Conservation (phyloP, 2,888 invertebrate genomes). For the Protophormia terraenovae region DNA sequence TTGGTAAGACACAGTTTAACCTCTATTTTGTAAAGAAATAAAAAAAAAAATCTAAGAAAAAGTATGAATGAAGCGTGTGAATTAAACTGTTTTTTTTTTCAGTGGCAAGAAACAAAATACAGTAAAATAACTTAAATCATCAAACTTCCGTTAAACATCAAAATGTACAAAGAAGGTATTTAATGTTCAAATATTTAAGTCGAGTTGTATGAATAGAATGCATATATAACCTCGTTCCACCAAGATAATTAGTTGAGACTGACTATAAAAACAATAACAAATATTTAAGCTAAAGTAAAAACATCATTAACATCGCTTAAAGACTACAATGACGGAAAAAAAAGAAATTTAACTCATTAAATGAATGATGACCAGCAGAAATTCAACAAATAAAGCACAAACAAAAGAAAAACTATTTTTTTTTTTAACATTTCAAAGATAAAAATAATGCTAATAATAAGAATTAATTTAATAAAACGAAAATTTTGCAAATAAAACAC, state of each 20-base stretch:
- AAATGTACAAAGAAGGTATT: constrained; percentile 10
- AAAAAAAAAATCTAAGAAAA: not conserved
- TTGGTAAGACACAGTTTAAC: constrained; percentile 44
- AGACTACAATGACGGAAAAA: not conserved
- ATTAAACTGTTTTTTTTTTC: constrained; percentile 4
- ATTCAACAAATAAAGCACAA: constrained; percentile 1
- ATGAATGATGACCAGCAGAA: constrained; percentile 24
- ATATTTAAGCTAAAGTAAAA: not conserved
- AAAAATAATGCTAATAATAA: not conserved
- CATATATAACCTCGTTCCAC: not conserved
- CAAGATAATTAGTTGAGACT: constrained; percentile 13
- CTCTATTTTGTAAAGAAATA: constrained; percentile 11
- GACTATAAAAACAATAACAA: constrained; percentile 17
- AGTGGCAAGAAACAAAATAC: not conserved
- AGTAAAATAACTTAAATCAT: constrained; percentile 25
- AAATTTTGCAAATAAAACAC: not conserved
- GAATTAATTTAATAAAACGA: not conserved
- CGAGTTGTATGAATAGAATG: not conserved
- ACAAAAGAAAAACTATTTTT: not conserved
- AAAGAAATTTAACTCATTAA: not conserved
- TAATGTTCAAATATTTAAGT: constrained; percentile 1
- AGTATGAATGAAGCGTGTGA: constrained; percentile 47
- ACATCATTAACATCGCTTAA: not conserved
- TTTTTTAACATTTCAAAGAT: not conserved
- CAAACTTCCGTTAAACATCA: constrained; percentile 60